Evolutionary conservation across 2,113 vertebrate species (phyloP).

Genomic region (Cisticola juncidis): DNA sequence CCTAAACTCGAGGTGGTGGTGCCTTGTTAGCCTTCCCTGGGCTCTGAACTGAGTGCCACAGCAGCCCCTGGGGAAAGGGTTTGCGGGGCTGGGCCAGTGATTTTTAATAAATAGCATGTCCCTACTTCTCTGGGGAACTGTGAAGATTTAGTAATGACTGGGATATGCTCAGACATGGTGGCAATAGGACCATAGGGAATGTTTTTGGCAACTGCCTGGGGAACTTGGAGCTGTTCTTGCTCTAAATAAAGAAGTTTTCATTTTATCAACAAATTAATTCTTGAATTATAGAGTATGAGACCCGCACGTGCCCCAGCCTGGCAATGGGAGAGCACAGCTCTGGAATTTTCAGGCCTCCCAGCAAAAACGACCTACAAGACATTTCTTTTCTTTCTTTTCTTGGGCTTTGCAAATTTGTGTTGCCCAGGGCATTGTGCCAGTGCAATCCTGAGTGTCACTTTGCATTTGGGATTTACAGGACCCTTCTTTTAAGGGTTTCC

Average conservation of each 20-base stretch:
- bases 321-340: neutral
- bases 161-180: constrained; percentile 4
- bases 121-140: neutral
- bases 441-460: neutral
- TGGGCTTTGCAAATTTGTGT: neutral
- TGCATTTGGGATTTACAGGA: neutral
- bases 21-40: neutral
- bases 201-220: neutral
- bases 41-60: neutral
- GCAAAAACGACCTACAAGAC: neutral
- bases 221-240: neutral
- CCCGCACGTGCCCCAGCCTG: neutral
- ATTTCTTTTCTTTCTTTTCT: neutral
- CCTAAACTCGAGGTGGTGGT: neutral
- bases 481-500: neutral
- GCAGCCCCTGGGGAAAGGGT: neutral
- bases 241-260: constrained; percentile 43
- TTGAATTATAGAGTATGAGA: neutral
- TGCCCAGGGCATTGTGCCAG: neutral
- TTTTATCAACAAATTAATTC: constrained; percentile 29
- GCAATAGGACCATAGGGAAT: neutral
- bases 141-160: neutral
- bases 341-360: neutral
- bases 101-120: neutral
- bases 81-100: neutral